Conservation (phyloP, 2,797 vertebrate species). For the Acanthopagrus latus region DNA sequence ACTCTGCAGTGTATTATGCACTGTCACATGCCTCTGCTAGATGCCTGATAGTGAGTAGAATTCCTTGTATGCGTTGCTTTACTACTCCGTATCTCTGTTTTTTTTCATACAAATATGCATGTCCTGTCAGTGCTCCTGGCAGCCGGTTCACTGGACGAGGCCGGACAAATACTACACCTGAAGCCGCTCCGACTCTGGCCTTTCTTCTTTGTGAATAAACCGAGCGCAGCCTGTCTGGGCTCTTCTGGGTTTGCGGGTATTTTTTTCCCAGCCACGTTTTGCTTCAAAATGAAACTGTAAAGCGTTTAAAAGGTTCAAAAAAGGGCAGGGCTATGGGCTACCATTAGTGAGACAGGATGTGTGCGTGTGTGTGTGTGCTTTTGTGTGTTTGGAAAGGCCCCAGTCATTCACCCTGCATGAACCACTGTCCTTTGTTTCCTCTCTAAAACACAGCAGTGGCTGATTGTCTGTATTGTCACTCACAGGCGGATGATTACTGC, state of each 20-base stretch:
- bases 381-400: conserved; percentile 47
- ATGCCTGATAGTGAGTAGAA: conserved; percentile 54
- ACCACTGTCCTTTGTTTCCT: conserved; percentile 63
- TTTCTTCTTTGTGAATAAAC: conserved; percentile 18
- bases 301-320: conserved; percentile 35
- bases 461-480: conserved; percentile 61
- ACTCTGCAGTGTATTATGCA: conserved; percentile 52
- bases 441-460: conserved; percentile 61
- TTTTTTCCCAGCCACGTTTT: conserved; percentile 28
- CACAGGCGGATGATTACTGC: conserved; percentile 47
- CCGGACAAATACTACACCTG: conserved; percentile 41
- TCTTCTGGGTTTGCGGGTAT: conserved; percentile 29
- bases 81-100: conserved; percentile 30
- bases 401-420: conserved; percentile 58
- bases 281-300: conserved; percentile 25
- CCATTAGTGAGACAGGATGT: conserved; percentile 32
- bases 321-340: conserved; percentile 11
- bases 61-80: conserved; percentile 36
- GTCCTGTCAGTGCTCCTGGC: conserved; percentile 31
- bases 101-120: conserved; percentile 59
- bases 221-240: conserved; percentile 25
- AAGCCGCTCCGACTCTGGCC: conserved; percentile 22
- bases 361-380: conserved; percentile 19
- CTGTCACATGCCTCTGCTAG: conserved; percentile 38
- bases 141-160: conserved; percentile 22